Evolutionary conservation across 2,797 vertebrate species (phyloP), one percentile per base, ranked within the genome.

Genomic region (Scomberomorus guttatus): DNA sequence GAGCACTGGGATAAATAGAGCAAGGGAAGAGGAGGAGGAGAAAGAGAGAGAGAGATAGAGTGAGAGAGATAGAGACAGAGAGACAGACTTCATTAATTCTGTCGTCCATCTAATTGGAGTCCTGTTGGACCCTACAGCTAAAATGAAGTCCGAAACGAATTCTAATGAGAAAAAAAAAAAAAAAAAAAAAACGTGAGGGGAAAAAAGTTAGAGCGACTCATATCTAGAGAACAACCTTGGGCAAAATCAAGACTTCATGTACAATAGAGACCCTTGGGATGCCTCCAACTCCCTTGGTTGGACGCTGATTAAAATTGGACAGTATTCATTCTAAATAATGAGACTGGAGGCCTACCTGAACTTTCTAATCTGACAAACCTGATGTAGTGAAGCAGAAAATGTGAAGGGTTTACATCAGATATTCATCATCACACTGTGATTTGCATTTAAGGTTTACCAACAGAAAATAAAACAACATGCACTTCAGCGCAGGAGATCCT

Each of bases 1-100:
- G 91, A 95, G 94, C 94, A 89, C 90, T 82, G 82, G 90, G 93
- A 94, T 95, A 95, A 96, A 95, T 94, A 95, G 94, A 95, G 94
- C 94, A 92, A 90, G 86, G 87, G 93, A 92, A 88, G 91, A 91
- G 75, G 90, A 88, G 88, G 90, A 91, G 87, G 86, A 88, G 81
- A 65, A 72, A 59, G 79, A 79, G 55, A 55, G 62, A 75, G 78
- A 70, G 82, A 75, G 77, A 65, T 32, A 48, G 42, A 56, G 52
- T 62, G n/a, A 71, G 14, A 37, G 80, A 67, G 29, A 39, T 24
- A 37, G 57, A 57, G 62, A 65, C 29, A 79, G 83, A 90, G 82
- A 89, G 89, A 87, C 63, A 92, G 88, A 92, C 85, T 93, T 92
- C 91, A 93, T 94, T 93, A 93, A 93, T 92, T 93, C 88, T 80